Evolutionary conservation across 2,888 invertebrate species (phyloP).

Genomic region (Mechanitis messenoides): DNA sequence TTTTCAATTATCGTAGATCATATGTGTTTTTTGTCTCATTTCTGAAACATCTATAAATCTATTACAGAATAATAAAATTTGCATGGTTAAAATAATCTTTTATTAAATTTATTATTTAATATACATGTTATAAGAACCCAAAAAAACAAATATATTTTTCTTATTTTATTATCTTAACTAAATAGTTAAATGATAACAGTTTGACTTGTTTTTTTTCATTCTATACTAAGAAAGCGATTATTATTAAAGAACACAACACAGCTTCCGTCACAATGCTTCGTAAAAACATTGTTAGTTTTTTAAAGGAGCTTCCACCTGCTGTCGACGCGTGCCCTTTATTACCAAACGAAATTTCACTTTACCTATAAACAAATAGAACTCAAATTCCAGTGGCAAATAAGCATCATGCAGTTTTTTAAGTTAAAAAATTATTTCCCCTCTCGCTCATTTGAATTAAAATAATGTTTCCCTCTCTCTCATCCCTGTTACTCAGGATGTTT

Average conservation of each 20-base stretch:
- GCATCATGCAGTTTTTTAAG: slow-evolving; percentile 53
- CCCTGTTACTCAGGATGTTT: slow-evolving; percentile 68
- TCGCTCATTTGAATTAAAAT: slow-evolving; percentile 51
- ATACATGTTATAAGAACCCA: no score
- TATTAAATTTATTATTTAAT: no score
- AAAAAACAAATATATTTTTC: no score
- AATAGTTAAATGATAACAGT: background rate
- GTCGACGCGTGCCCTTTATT: slow-evolving; percentile 62
- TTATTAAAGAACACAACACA: slow-evolving; percentile 46
- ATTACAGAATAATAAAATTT: no score
- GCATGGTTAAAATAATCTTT: no score
- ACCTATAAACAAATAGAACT: slow-evolving; percentile 29
- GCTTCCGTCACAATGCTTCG: slow-evolving; percentile 55
- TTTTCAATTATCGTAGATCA: no score
- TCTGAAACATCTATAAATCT: no score
- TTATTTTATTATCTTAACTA: background rate
- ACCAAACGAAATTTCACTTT: slow-evolving; percentile 32
- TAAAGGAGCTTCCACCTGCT: slow-evolving; percentile 71
- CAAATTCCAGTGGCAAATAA: slow-evolving; percentile 18
- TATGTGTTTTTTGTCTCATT: no score
- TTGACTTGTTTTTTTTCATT: background rate
- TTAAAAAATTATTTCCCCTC: slow-evolving; percentile 57
- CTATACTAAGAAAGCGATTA: slow-evolving; percentile 34
- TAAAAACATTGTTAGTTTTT: slow-evolving; percentile 67
- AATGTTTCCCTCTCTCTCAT: slow-evolving; percentile 30